Conservation (phyloP, 53 echinoderm and acorn worm species). For the Arbacia lixula region DNA sequence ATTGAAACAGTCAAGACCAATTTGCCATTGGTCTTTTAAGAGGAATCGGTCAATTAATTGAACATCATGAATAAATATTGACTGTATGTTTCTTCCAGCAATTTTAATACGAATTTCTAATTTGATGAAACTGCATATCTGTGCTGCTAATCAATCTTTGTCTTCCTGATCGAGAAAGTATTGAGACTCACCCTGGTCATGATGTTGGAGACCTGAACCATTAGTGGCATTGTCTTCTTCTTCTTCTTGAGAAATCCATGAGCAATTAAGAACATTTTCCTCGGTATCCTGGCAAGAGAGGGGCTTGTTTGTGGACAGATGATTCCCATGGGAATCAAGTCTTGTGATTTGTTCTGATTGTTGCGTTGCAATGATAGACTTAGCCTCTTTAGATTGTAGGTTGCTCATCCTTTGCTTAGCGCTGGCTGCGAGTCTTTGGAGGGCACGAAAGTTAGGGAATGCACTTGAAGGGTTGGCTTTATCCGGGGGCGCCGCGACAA, state of each 20-base stretch:
- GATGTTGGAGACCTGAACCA: too few species aligned
- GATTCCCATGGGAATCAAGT: too few species aligned
- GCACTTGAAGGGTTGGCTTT: slow-evolving; percentile 48
- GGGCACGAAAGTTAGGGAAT: slow-evolving; percentile 85
- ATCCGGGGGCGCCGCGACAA: neutral
- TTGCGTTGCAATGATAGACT: slow-evolving; percentile 21
- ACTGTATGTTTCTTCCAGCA: too few species aligned
- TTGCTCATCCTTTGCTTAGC: slow-evolving; percentile 65
- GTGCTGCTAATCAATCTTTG: too few species aligned
- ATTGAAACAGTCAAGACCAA: too few species aligned
- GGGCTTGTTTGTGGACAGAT: neutral
- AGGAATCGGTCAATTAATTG: too few species aligned
- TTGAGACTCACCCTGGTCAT: too few species aligned
- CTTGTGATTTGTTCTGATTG: neutral
- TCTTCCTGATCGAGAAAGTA: too few species aligned
- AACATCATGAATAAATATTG: too few species aligned
- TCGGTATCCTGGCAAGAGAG: slow-evolving; percentile 15
- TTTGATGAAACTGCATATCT: too few species aligned
- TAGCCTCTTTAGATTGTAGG: slow-evolving; percentile 41
- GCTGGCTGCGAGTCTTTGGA: slow-evolving; percentile 75
- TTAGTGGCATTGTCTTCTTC: neutral
- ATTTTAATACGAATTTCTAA: too few species aligned
- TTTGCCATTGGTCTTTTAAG: too few species aligned
- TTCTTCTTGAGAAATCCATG: slow-evolving; percentile 25
- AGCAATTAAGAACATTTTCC: slow-evolving; percentile 31